phyloP scores from a whole-genome alignment of 1,140 invertebrate genomes.

The Marisa cornuarietis region DNA sequence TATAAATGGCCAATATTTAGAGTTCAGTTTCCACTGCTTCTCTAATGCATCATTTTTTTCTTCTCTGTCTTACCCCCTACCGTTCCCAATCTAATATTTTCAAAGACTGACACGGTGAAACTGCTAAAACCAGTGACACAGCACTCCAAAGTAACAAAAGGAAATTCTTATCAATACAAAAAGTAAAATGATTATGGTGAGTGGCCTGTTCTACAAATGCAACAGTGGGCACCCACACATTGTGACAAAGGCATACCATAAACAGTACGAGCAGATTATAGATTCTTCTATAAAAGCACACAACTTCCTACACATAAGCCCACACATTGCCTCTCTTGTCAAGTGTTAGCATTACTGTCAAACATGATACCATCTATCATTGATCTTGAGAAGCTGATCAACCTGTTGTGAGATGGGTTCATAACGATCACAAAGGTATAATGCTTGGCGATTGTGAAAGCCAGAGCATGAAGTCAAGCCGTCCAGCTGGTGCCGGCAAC shows the following conservation, averaged over 20 bases:
- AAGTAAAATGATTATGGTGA: too few relatives aligned
- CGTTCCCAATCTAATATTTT: too few relatives aligned
- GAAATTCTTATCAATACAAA: too few relatives aligned
- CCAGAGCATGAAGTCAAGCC: constrained; percentile 40
- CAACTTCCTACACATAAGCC: background rate
- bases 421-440: constrained; percentile 49
- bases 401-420: constrained; percentile 53
- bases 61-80: too few relatives aligned
- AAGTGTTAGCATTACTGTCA: background rate
- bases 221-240: background rate
- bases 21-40: too few relatives aligned
- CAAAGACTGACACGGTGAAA: too few relatives aligned
- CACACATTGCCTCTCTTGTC: background rate
- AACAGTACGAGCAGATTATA: background rate
- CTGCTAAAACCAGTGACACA: too few relatives aligned
- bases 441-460: constrained; percentile 41
- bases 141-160: too few relatives aligned
- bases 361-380: background rate
- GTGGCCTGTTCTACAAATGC: background rate
- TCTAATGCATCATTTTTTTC: too few relatives aligned
- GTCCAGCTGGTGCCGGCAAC: constrained; percentile 50
- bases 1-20: too few relatives aligned
- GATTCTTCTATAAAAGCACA: background rate
- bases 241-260: background rate
- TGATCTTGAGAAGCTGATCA: constrained; percentile 20